These are phyloP conservation scores for Porites evermanni DNA, from an alignment of 92 coral and sea anemone species.

Conservation along the genomic window DNA sequence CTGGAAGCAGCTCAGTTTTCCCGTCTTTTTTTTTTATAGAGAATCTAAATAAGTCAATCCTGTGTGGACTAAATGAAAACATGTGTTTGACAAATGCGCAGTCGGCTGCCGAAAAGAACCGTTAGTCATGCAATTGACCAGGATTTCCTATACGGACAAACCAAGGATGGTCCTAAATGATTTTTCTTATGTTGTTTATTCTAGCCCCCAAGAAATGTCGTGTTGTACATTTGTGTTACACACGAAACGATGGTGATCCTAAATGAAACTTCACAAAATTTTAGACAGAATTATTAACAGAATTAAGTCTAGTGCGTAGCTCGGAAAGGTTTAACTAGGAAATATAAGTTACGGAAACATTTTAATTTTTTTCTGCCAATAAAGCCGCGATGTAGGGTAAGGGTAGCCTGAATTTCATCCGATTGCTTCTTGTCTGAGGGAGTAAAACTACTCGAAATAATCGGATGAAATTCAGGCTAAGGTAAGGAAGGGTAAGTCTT, in stretches of 20 bases:
- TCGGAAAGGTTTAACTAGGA: conserved; percentile 3
- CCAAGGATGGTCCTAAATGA: background rate
- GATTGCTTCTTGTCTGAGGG: too few relatives aligned
- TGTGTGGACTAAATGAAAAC: background rate
- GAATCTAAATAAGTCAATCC: background rate
- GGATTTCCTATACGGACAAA: conserved; percentile 8
- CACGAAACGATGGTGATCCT: conserved; percentile 3
- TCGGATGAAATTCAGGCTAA: too few relatives aligned
- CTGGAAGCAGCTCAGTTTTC: conserved; percentile 4
- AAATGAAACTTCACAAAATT: conserved; percentile 10
- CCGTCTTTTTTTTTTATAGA: conserved; percentile 10
- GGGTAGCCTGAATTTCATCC: background rate
- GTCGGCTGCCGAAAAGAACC: background rate
- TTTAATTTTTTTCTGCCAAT: background rate
- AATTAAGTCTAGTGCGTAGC: conserved; percentile 1
- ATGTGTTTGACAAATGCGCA: background rate
- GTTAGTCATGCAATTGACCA: conserved; percentile 1
- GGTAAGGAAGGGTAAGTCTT: too few relatives aligned
- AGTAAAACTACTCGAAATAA: too few relatives aligned
- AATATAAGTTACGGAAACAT: background rate
- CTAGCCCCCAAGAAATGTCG: background rate
- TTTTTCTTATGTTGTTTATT: background rate
- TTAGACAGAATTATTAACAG: conserved; percentile 4
- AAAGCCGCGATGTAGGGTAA: background rate
- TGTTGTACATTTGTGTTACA: background rate